Base-by-base conservation (phyloP, 2,797 vertebrate genomes). In the Anabacerthia variegaticeps region DNA sequence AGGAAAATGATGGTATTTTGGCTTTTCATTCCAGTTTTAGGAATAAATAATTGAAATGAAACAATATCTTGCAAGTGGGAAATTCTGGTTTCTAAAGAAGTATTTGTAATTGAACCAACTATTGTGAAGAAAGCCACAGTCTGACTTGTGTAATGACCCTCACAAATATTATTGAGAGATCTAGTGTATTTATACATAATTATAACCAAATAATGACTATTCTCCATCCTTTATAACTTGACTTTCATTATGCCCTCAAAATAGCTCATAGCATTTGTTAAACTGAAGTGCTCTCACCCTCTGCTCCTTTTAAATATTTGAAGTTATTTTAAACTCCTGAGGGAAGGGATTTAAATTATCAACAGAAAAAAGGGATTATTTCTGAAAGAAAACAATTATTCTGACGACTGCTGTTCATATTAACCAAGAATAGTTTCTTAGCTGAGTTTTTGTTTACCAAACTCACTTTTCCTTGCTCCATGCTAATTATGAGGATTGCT, bases 401-500 rank as follows among this genome's bases (percentile, higher is more conserved):
- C 58, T 21, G 8, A 56, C 0, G 0, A 68, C n/a, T 0, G 10
- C 46, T 90, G 51, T 43, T 88, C 66, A 10, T 68, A 30, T 61
- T 71, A 75, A 80, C 62, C 41, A 88, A 75, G 54, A 86, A 62
- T 8, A 43, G 54, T 32, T 89, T 71, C 81, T 77, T 74, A 80
- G 68, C 7, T 75, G 58, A 78, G 65, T 91, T 89, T 65, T 27
- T 80, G 30, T 93, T 94, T 92, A 85, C 79, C 48, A 77, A 85
- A 88, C 65, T 80, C 51, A 17, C 51, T 86, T 94, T 79, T 85
- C 63, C 68, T 74, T 52, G 46, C 49, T 85, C 76, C 36, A 62
- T 90, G 85, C 22, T 90, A 94, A 88, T 88, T 88, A 78, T n/a
- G 88, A 86, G 65, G 73, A 52, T 75, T 75, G 55, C 36, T 56